Conservation (phyloP, 2,888 invertebrate genomes). For the Tyria jacobaeae region DNA sequence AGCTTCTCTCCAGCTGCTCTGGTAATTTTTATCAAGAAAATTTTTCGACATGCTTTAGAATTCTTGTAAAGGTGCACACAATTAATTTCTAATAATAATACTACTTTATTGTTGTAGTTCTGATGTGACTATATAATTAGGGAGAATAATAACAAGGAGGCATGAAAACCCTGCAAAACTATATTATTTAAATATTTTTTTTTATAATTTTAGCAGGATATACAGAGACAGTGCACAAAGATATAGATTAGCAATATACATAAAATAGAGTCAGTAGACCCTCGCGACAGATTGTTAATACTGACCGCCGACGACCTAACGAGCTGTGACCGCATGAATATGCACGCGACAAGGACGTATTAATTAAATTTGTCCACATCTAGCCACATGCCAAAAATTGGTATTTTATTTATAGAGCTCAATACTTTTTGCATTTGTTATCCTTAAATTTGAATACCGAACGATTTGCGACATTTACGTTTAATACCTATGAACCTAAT, state of each 20-base stretch:
- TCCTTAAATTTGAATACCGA: not conserved
- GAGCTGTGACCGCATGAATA: constrained; percentile 83
- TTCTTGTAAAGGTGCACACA: not conserved
- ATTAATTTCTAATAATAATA: no score
- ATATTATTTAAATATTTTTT: not conserved
- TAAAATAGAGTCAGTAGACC: constrained; percentile 37
- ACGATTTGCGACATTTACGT: not conserved
- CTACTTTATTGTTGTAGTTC: not conserved
- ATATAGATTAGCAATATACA: constrained; percentile 1
- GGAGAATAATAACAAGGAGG: not conserved
- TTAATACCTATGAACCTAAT: not conserved
- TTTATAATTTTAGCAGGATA: not conserved
- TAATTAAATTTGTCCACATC: constrained; percentile 73
- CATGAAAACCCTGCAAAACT: not conserved
- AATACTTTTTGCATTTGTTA: not conserved
- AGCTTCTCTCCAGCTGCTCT: no score
- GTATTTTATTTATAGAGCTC: constrained; percentile 23
- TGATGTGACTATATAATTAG: not conserved
- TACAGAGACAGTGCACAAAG: not conserved
- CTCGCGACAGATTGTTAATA: constrained; percentile 70
- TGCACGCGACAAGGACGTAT: constrained; percentile 74
- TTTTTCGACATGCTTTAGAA: not conserved
- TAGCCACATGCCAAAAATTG: constrained; percentile 30
- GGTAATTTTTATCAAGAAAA: no score
- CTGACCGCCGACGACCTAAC: constrained; percentile 81